These are phyloP conservation scores for Passer domesticus DNA, from an alignment of 2,113 vertebrate species.

Conservation along the genomic window DNA sequence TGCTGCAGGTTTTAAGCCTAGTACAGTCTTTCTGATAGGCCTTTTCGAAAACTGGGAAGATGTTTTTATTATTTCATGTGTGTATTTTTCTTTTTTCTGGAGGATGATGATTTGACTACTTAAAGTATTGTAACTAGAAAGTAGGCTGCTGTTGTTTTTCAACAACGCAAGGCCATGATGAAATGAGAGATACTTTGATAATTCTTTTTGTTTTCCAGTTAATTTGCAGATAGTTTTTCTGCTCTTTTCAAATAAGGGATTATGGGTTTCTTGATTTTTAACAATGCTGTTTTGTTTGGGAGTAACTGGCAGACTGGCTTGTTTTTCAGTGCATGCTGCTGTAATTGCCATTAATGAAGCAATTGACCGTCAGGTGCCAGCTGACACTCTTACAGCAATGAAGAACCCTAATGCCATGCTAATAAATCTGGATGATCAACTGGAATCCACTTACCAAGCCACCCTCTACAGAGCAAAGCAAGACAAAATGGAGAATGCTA, in stretches of 20 bases:
- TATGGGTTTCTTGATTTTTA: background rate
- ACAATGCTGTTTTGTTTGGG: background rate
- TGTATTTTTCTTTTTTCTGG: background rate
- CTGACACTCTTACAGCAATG: slow-evolving; percentile 86
- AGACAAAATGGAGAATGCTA: slow-evolving; percentile 88
- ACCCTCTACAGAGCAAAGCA: slow-evolving; percentile 88
- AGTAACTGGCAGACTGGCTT: background rate
- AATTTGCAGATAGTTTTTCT: background rate
- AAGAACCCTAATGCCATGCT: slow-evolving; percentile 97
- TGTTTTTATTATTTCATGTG: background rate
- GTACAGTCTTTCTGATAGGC: background rate
- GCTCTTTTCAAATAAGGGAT: background rate
- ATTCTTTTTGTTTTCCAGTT: background rate
- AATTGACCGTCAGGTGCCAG: slow-evolving; percentile 84
- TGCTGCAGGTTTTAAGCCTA: background rate
- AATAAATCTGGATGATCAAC: slow-evolving; percentile 79
- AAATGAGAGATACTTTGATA: background rate
- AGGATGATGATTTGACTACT: background rate
- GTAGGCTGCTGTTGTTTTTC: background rate
- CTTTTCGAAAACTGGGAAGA: background rate
- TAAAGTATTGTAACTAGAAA: background rate
- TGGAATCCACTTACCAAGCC: slow-evolving; percentile 83
- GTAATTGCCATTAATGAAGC: slow-evolving; percentile 98
- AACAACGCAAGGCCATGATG: background rate
- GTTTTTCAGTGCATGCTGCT: slow-evolving; percentile 89